Conservation (phyloP, 1,140 invertebrate genomes). For the Achroia grisella region DNA sequence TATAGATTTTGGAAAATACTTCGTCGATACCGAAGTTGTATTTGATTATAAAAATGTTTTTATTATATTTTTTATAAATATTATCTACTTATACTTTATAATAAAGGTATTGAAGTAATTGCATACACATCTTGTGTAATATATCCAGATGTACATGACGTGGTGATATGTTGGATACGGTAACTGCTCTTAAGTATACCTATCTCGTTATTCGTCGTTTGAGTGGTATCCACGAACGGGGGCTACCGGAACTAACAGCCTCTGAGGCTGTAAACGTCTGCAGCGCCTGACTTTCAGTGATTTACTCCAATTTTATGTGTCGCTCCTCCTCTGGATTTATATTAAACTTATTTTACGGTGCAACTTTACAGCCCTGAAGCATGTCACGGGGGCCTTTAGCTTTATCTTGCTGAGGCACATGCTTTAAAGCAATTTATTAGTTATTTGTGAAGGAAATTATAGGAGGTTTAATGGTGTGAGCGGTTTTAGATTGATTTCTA, state of each 20-base stretch:
- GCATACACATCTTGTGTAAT: too few species aligned
- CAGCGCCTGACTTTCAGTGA: conserved; percentile 65
- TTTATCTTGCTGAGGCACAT: conserved; percentile 8
- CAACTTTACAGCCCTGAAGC: conserved; percentile 47
- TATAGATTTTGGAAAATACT: too few species aligned
- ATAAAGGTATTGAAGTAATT: too few species aligned
- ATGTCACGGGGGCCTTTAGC: conserved; percentile 33
- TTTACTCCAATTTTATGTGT: conserved; percentile 71
- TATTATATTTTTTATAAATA: too few species aligned
- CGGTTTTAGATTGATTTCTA: too few species aligned
- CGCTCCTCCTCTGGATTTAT: conserved; percentile 55
- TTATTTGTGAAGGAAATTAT: too few species aligned
- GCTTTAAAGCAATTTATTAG: conserved; percentile 1
- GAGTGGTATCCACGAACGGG: conserved; percentile 35
- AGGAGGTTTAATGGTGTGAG: too few species aligned
- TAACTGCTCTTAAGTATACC: conserved; percentile 22
- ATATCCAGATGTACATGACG: too few species aligned
- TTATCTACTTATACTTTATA: too few species aligned
- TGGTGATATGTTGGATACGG: conserved; percentile 3
- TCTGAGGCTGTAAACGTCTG: conserved; percentile 62
- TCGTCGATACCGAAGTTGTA: too few species aligned
- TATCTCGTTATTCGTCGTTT: conserved; percentile 45
- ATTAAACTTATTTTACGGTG: conserved; percentile 66
- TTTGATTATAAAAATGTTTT: too few species aligned
- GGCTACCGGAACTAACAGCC: conserved; percentile 47